Evolutionary conservation across 2,888 invertebrate genomes (phyloP).

Genomic region (Elmis aenea): DNA sequence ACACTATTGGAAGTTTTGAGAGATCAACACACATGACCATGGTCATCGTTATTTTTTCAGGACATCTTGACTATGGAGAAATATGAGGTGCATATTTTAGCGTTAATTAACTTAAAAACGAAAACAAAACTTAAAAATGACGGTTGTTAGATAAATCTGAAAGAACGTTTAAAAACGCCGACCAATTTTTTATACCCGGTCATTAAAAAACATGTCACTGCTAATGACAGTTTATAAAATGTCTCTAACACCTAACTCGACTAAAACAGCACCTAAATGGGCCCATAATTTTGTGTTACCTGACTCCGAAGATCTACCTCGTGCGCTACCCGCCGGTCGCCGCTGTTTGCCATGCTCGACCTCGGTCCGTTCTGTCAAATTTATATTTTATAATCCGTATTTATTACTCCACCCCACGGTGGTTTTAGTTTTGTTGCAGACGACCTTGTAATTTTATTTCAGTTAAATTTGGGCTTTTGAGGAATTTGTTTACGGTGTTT

Average conservation of each 20-base stretch:
- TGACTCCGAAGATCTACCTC: too few species aligned
- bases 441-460: constrained; percentile 26
- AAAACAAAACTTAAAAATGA: too few species aligned
- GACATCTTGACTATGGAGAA: too few species aligned
- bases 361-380: constrained; percentile 37
- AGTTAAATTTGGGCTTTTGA: constrained; percentile 28
- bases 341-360: too few species aligned
- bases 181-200: constrained; percentile 18
- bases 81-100: too few species aligned
- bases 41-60: too few species aligned
- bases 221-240: constrained; percentile 24
- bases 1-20: too few species aligned
- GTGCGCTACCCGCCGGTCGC: constrained; percentile 3
- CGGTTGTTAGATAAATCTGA: too few species aligned
- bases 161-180: constrained; percentile 18
- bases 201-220: constrained; percentile 20
- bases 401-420: constrained; percentile 32
- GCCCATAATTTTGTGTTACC: constrained; percentile 16
- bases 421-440: constrained; percentile 23
- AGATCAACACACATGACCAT: too few species aligned
- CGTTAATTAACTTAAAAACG: too few species aligned
- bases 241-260: constrained; percentile 18
- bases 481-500: constrained; percentile 25
- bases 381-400: constrained; percentile 35
- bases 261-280: constrained; percentile 20